These are phyloP conservation scores for Neogobius melanostomus DNA, from an alignment of 2,113 vertebrate species.

Conservation along the genomic window DNA sequence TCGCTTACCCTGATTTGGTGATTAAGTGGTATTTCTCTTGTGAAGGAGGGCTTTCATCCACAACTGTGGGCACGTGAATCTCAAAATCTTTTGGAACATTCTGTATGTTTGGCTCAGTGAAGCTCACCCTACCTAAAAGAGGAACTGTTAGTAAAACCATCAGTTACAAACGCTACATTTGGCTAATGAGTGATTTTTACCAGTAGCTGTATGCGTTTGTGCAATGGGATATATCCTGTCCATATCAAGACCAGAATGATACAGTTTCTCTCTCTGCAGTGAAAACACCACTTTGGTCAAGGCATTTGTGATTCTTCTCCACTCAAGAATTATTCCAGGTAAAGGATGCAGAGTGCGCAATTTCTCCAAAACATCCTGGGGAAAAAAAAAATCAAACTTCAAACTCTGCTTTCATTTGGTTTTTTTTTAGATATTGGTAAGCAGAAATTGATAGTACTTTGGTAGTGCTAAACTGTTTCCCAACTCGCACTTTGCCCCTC, in stretches of 20 bases:
- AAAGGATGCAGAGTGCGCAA: slow-evolving; percentile 86
- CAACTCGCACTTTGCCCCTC: slow-evolving; percentile 74
- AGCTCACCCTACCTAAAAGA: slow-evolving; percentile 87
- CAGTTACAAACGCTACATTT: background rate
- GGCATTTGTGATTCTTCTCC: slow-evolving; percentile 94
- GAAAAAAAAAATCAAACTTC: slow-evolving; percentile 22
- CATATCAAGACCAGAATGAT: slow-evolving; percentile 84
- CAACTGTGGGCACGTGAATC: slow-evolving; percentile 85
- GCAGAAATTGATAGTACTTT: slow-evolving; percentile 78
- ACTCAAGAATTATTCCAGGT: slow-evolving; percentile 92
- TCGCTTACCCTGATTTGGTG: slow-evolving; percentile 58
- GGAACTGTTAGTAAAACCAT: background rate
- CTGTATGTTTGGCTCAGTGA: slow-evolving; percentile 95
- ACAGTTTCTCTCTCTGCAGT: slow-evolving; percentile 85
- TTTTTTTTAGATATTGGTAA: background rate
- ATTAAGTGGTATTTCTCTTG: slow-evolving; percentile 46
- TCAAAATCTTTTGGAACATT: slow-evolving; percentile 98
- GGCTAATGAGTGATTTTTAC: slow-evolving; percentile 60
- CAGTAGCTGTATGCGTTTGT: slow-evolving; percentile 95
- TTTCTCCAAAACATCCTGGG: slow-evolving; percentile 91
- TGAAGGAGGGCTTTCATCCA: slow-evolving; percentile 85
- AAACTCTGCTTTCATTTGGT: background rate
- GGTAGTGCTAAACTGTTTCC: slow-evolving; percentile 91
- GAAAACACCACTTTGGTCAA: slow-evolving; percentile 95
- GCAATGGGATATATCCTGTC: slow-evolving; percentile 89